These are phyloP conservation scores for Drosophila ohnishii DNA, from an alignment of 1,140 invertebrate species.

Conservation along the genomic window DNA sequence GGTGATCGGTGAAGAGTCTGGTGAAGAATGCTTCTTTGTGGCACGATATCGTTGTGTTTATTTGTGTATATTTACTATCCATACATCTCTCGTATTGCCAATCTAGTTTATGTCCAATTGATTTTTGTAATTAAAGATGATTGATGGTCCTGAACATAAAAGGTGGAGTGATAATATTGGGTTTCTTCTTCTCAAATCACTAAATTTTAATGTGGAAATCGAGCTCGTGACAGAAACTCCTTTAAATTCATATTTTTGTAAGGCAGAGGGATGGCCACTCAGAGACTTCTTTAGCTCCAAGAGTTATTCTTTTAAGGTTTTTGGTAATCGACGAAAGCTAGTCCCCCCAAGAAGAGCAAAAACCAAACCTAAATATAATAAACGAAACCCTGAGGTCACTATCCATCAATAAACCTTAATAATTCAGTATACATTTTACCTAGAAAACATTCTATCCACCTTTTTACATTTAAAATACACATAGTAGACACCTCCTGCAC, in stretches of 20 bases:
- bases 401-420: neutral
- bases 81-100: neutral
- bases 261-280: neutral
- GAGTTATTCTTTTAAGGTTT: neutral
- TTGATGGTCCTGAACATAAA: conserved; percentile 2
- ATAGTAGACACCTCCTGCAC: neutral
- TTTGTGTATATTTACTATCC: conserved; percentile 6
- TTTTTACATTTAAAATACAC: neutral
- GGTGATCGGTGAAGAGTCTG: conserved; percentile 20
- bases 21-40: conserved; percentile 12
- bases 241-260: neutral
- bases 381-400: too few species aligned
- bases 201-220: neutral
- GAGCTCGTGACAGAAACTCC: neutral
- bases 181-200: neutral
- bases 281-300: neutral
- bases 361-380: neutral
- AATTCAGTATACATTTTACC: neutral
- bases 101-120: neutral
- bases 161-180: neutral
- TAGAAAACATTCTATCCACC: neutral
- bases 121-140: neutral
- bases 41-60: neutral
- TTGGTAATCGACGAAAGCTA: neutral
- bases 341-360: neutral